These are phyloP conservation scores for Ibycter americanus DNA, from an alignment of 2,797 vertebrate species.

Conservation along the genomic window DNA sequence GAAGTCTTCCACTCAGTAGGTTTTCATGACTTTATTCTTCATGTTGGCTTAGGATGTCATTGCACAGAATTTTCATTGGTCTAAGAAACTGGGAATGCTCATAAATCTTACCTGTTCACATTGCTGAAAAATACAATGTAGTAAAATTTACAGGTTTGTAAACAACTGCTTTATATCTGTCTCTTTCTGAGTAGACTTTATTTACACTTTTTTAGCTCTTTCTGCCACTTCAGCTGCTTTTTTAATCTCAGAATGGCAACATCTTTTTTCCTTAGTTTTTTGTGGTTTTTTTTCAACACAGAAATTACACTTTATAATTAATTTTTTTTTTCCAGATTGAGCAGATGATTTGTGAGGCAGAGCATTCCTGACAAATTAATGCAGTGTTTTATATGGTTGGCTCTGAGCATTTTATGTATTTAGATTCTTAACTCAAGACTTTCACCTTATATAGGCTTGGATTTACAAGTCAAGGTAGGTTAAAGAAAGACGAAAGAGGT, in stretches of 20 bases:
- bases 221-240: not conserved
- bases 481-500: slow-evolving; percentile 44
- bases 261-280: not conserved
- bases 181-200: not conserved
- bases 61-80: not conserved
- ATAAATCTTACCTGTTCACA: not conserved
- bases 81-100: not conserved
- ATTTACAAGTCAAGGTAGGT: slow-evolving; percentile 33
- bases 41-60: not conserved
- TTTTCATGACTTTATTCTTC: not conserved
- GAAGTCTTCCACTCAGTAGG: not conserved
- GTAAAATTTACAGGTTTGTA: not conserved
- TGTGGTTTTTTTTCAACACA: not conserved
- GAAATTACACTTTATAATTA: not conserved
- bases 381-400: not conserved
- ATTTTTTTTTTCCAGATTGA: not conserved
- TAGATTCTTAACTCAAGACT: not conserved
- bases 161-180: not conserved
- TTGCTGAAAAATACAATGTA: not conserved
- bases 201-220: not conserved
- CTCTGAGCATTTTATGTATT: slow-evolving; percentile 39
- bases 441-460: not conserved
- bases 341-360: slow-evolving; percentile 1
- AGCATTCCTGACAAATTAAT: slow-evolving; percentile 47
- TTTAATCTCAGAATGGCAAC: not conserved